Evolutionary conservation across 2,888 invertebrate genomes (phyloP).

Genomic region (Ophioninae sp.): DNA sequence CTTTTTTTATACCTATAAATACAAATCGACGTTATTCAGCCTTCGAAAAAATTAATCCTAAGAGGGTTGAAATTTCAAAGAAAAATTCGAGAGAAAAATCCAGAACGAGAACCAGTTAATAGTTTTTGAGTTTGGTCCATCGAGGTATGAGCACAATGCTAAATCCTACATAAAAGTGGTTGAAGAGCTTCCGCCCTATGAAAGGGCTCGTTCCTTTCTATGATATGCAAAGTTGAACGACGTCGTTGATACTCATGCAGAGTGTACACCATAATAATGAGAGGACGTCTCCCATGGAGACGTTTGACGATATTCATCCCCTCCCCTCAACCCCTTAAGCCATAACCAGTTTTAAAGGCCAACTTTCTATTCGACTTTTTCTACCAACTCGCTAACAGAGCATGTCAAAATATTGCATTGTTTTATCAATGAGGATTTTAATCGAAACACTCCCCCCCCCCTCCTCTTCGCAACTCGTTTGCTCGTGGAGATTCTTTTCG

Average conservation of each 20-base stretch:
- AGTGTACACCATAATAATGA: conserved; percentile 53
- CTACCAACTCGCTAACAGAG: conserved; percentile 37
- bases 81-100: no score
- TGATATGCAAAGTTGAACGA: conserved; percentile 57
- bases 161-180: background rate
- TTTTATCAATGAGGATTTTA: conserved; percentile 37
- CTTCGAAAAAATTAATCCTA: no score
- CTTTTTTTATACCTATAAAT: no score
- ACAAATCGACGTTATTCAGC: no score
- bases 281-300: conserved; percentile 43
- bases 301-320: conserved; percentile 32
- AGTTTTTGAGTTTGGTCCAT: no score
- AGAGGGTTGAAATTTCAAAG: no score
- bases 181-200: conserved; percentile 1
- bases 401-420: conserved; percentile 46
- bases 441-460: background rate
- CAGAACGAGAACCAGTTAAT: no score
- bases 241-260: conserved; percentile 57
- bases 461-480: background rate
- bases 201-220: conserved; percentile 46
- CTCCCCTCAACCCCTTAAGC: background rate
- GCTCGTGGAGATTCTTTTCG: background rate
- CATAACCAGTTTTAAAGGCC: conserved; percentile 45
- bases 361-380: conserved; percentile 36
- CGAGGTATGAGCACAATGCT: no score